These are phyloP conservation scores for Thalpophila matura DNA, from an alignment of 2,888 invertebrate genomes.

Conservation along the genomic window DNA sequence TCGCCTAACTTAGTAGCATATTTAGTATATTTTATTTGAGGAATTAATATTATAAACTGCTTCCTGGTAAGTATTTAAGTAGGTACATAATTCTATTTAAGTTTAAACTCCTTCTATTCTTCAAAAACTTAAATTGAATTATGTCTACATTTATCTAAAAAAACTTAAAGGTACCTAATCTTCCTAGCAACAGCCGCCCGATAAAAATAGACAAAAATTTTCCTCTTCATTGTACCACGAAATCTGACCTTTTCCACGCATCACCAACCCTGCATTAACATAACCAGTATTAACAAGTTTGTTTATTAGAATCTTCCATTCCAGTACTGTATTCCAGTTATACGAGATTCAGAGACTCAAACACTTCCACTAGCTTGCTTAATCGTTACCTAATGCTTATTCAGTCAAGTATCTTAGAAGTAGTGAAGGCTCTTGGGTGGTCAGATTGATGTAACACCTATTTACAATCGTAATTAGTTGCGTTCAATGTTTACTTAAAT, in stretches of 20 bases:
- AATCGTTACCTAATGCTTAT: conserved; percentile 40
- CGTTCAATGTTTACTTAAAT: conserved; percentile 5
- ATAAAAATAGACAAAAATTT: conserved; percentile 20
- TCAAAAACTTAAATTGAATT: no score
- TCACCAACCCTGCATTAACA: conserved; percentile 63
- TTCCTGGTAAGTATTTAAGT: no score
- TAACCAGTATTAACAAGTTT: conserved; percentile 72
- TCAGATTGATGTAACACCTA: conserved; percentile 23
- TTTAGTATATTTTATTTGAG: no score
- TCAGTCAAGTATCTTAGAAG: conserved; percentile 44
- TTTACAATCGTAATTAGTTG: conserved; percentile 24
- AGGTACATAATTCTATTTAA: no score
- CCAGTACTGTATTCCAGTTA: conserved; percentile 50
- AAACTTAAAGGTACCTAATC: conserved; percentile 1
- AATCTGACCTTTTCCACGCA: conserved; percentile 64
- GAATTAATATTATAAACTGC: no score
- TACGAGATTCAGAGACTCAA: conserved; percentile 30
- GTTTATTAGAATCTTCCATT: conserved; percentile 58
- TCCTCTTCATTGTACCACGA: conserved; percentile 41
- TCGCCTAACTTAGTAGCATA: no score
- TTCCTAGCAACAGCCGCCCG: conserved; percentile 19
- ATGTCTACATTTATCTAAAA: no score
- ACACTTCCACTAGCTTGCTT: conserved; percentile 34
- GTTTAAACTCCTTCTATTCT: no score
- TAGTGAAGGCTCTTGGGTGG: conserved; percentile 25